Percentiles rank a stretch among this genome's conserved stretches.
These are phyloP conservation scores for Drosophila saltans DNA, from an alignment of 1,140 invertebrate genomes.

Conservation along the genomic window DNA sequence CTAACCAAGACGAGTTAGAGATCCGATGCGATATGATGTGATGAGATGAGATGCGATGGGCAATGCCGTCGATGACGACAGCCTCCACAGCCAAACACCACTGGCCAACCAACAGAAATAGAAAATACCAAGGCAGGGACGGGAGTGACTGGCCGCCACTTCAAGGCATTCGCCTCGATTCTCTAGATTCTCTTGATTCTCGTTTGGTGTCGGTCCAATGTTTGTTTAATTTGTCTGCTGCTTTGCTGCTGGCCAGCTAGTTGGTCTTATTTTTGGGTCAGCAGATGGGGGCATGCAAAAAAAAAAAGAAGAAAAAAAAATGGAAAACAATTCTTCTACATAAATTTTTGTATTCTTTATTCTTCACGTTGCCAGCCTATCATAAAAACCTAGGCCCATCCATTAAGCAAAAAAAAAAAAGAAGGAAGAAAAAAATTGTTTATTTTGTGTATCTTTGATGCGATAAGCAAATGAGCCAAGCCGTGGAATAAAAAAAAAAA, in stretches of 20 bases:
- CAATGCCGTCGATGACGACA: constrained; percentile 33
- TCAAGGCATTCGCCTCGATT: constrained; percentile 58
- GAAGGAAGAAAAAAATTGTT: constrained; percentile 11
- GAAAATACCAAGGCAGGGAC: constrained; percentile 38
- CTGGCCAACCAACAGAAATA: constrained; percentile 61
- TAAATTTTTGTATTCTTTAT: neutral
- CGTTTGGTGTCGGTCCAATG: constrained; percentile 59
- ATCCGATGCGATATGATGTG: constrained; percentile 35
- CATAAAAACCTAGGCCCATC: constrained; percentile 5
- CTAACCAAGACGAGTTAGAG: constrained; percentile 30
- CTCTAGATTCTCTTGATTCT: constrained; percentile 32
- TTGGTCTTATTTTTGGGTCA: constrained; percentile 61
- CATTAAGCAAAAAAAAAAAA: neutral
- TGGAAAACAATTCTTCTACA: constrained; percentile 20
- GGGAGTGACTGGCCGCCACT: constrained; percentile 43
- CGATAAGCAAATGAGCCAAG: constrained; percentile 11
- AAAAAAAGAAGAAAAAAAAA: constrained; percentile 25
- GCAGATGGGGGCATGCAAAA: constrained; percentile 38
- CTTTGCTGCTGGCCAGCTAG: constrained; percentile 44
- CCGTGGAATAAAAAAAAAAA: constrained; percentile 19
- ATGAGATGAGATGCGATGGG: constrained; percentile 13
- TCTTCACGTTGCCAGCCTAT: constrained; percentile 1
- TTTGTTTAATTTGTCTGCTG: constrained; percentile 77
- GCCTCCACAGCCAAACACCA: constrained; percentile 8
- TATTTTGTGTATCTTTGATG: constrained; percentile 48